A percentile compares a stretch with the other conserved stretches of the same genome.
Evolutionary conservation across 35 echinoderm and acorn worm genomes (phyloP).

Genomic region (Nesometra sesokonis): DNA sequence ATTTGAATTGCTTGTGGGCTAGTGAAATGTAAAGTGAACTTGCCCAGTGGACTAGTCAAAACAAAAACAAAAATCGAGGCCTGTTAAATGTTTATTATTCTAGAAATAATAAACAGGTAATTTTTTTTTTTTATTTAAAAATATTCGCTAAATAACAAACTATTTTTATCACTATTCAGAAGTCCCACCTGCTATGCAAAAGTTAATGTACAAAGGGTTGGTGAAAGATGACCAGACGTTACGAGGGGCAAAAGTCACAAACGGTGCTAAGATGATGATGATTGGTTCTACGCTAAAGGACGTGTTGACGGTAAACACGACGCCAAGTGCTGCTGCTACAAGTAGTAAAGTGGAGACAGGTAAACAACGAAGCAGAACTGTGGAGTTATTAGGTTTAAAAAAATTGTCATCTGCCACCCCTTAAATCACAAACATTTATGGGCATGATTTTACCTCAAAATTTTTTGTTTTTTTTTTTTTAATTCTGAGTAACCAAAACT

Average conservation of each 20-base stretch:
- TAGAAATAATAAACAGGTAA: too few relatives aligned
- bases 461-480: neutral
- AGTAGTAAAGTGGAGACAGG: constrained; percentile 66
- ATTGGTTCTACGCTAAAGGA: constrained; percentile 83
- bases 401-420: too few relatives aligned
- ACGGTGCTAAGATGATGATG: constrained; percentile 85
- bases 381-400: too few relatives aligned
- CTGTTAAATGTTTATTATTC: too few relatives aligned
- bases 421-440: too few relatives aligned
- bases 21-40: too few relatives aligned
- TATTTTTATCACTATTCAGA: constrained; percentile 24
- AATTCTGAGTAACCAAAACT: too few relatives aligned
- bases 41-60: neutral
- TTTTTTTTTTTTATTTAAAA: constrained; percentile 5
- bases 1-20: too few relatives aligned
- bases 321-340: constrained; percentile 32
- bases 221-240: constrained; percentile 97
- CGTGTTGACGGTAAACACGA: constrained; percentile 76
- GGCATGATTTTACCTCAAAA: too few relatives aligned
- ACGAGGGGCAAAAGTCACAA: constrained; percentile 79
- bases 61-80: too few relatives aligned
- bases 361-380: neutral
- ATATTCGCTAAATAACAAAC: neutral
- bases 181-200: constrained; percentile 91
- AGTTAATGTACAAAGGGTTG: constrained; percentile 95